A percentile compares a stretch with the other conserved stretches of the same genome.
Conservation (phyloP, 2,113 vertebrate species). For the Oenanthe oenanthe region DNA sequence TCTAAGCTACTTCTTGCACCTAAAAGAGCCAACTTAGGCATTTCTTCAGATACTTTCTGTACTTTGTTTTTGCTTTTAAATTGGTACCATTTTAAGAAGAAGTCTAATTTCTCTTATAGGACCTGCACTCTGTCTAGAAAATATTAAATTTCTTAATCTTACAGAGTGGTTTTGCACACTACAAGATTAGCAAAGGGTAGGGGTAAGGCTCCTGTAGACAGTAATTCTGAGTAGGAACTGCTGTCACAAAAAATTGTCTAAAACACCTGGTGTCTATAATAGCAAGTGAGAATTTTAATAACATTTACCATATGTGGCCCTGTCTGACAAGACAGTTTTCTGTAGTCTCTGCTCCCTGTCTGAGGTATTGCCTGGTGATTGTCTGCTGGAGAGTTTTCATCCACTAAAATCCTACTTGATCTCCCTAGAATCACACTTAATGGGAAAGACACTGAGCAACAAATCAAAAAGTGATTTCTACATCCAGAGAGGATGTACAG, state of each 20-base stretch:
- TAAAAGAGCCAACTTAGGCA: not conserved
- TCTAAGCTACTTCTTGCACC: not conserved
- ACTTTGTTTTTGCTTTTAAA: not conserved
- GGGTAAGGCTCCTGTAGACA: not conserved
- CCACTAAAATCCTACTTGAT: conserved; percentile 29
- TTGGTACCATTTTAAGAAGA: not conserved
- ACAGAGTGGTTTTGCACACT: not conserved
- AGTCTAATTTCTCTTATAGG: not conserved
- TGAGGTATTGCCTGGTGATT: not conserved
- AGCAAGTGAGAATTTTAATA: not conserved
- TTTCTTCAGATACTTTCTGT: not conserved
- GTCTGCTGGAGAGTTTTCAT: conserved; percentile 11
- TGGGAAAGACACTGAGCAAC: not conserved
- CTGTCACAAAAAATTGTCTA: not conserved
- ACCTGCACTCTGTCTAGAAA: not conserved
- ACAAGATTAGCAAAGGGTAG: not conserved
- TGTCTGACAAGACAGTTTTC: not conserved
- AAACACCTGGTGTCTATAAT: not conserved
- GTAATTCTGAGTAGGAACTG: not conserved
- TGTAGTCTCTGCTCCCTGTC: not conserved
- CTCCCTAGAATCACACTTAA: conserved; percentile 20
- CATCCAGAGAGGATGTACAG: not conserved
- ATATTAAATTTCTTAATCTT: not conserved
- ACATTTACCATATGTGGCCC: not conserved
- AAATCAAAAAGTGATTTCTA: conserved; percentile 1